Evolutionary conservation across 1,140 invertebrate species (phyloP).

Genomic region (Scaptodrosophila lebanonensis): DNA sequence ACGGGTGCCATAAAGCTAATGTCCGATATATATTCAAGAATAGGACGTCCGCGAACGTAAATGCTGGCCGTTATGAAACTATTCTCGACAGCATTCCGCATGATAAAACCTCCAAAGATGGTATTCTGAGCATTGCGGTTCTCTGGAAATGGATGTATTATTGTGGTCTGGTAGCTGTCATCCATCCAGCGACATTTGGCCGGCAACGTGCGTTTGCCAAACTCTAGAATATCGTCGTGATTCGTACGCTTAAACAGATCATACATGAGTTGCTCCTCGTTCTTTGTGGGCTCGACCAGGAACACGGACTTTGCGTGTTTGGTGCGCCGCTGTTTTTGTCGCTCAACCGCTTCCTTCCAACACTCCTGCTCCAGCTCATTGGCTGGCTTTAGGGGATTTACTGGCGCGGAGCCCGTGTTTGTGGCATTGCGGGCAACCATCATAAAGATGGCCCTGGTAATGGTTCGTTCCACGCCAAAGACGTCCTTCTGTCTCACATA

Average conservation of each 20-base stretch:
- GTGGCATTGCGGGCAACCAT: conserved; percentile 85
- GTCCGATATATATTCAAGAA: conserved; percentile 82
- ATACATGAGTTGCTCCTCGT: conserved; percentile 84
- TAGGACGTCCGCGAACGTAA: conserved; percentile 79
- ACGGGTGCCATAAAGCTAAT: conserved; percentile 83
- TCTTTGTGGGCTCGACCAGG: conserved; percentile 80
- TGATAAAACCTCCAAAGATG: conserved; percentile 89
- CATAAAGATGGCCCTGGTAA: conserved; percentile 83
- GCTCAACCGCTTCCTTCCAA: conserved; percentile 78
- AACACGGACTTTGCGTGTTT: conserved; percentile 78
- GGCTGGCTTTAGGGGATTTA: conserved; percentile 82
- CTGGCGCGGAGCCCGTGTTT: conserved; percentile 79
- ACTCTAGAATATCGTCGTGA: conserved; percentile 74
- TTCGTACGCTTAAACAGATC: conserved; percentile 82
- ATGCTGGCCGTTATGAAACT: conserved; percentile 82
- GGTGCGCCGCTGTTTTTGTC: conserved; percentile 77
- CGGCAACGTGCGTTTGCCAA: conserved; percentile 78
- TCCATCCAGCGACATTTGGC: conserved; percentile 83
- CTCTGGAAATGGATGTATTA: conserved; percentile 53
- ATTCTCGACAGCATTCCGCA: conserved; percentile 86
- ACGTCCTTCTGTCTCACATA: conserved; percentile 81
- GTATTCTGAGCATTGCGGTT: conserved; percentile 86
- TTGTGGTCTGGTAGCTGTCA: conserved; percentile 34
- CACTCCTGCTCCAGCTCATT: conserved; percentile 81
- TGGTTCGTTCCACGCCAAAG: neutral